These are phyloP conservation scores for Uloborus plumipes DNA, from an alignment of 2,888 invertebrate species.

Conservation along the genomic window DNA sequence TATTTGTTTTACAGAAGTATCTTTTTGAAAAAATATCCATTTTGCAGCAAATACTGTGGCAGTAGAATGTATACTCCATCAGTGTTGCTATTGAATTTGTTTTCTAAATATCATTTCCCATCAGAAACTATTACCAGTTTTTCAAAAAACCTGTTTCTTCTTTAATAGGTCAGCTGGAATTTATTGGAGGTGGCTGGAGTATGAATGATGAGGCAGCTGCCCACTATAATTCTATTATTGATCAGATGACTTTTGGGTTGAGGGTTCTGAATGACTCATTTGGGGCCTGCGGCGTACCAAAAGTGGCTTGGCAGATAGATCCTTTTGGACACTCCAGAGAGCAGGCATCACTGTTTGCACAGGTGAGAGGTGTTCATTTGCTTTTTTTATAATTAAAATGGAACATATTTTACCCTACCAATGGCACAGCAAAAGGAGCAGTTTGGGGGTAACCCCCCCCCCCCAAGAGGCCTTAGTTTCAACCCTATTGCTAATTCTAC, in stretches of 20 bases:
- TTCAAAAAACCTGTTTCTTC: neutral
- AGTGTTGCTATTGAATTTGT: neutral
- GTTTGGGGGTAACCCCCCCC: too few relatives aligned
- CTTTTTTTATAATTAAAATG: too few relatives aligned
- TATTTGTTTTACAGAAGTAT: too few relatives aligned
- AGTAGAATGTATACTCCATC: too few relatives aligned
- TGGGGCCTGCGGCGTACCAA: slow-evolving; percentile 73
- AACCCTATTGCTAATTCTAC: too few relatives aligned
- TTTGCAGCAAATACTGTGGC: too few relatives aligned
- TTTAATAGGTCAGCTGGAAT: slow-evolving; percentile 72
- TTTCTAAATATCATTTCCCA: neutral
- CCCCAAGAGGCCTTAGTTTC: too few relatives aligned
- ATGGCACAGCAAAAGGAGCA: too few relatives aligned
- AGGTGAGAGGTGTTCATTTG: slow-evolving; percentile 68
- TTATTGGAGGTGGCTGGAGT: slow-evolving; percentile 74
- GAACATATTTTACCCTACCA: too few relatives aligned
- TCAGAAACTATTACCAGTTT: neutral
- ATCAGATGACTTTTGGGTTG: slow-evolving; percentile 75
- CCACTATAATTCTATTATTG: slow-evolving; percentile 75
- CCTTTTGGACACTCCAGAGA: slow-evolving; percentile 75
- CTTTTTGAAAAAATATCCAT: too few relatives aligned
- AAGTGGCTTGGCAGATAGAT: slow-evolving; percentile 75
- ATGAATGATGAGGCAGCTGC: slow-evolving; percentile 76
- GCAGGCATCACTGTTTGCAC: slow-evolving; percentile 74
- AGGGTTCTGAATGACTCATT: slow-evolving; percentile 67